These are phyloP conservation scores for Bos indicus DNA, from an alignment of 2,113 vertebrate species.

Conservation along the genomic window DNA sequence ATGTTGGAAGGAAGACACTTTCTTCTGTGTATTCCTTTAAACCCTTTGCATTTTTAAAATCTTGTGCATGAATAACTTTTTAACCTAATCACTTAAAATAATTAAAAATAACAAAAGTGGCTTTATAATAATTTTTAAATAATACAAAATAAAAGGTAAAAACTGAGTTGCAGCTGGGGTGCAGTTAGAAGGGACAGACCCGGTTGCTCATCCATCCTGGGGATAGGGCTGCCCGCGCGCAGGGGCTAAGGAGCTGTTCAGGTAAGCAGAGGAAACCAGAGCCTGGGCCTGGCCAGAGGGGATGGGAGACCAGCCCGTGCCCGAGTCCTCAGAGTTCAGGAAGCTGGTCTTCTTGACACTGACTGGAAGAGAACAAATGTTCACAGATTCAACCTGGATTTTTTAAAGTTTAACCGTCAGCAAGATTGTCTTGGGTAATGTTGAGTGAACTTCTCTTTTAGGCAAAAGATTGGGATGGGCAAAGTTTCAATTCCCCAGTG, in stretches of 20 bases:
- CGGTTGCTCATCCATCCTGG: not conserved
- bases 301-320: not conserved
- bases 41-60: not conserved
- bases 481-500: not conserved
- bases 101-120: not conserved
- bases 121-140: not conserved
- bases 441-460: not conserved
- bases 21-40: not conserved
- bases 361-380: not conserved
- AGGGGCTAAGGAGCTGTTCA: not conserved
- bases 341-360: not conserved
- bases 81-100: not conserved
- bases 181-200: not conserved
- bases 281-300: not conserved
- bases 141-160: not conserved
- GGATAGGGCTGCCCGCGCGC: rapidly evolving
- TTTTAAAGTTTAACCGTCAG: not conserved
- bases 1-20: not conserved
- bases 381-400: not conserved
- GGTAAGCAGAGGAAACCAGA: not conserved
- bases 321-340: not conserved
- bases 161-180: not conserved
- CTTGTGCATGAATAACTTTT: not conserved
- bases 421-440: not conserved
- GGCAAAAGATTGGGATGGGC: not conserved